These are phyloP conservation scores for Patella caerulea DNA, from an alignment of 2,888 invertebrate genomes.

Conservation along the genomic window DNA sequence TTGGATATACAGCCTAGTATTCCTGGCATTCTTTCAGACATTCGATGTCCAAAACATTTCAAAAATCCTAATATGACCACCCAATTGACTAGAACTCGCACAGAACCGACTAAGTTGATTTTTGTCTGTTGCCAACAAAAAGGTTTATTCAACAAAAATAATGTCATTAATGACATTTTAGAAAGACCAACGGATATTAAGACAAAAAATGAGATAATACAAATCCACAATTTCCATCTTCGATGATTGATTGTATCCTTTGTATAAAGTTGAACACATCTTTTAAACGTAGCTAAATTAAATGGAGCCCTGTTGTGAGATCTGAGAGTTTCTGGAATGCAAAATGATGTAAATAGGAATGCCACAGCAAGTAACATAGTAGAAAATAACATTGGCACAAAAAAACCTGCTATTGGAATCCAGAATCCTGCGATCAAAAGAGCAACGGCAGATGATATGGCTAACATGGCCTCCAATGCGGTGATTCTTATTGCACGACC, in stretches of 20 bases:
- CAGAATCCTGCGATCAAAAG: constrained; percentile 28
- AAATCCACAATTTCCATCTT: constrained; percentile 27
- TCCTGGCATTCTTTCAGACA: constrained; percentile 34
- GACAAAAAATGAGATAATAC: constrained; percentile 30
- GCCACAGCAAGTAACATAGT: constrained; percentile 15
- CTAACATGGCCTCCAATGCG: constrained; percentile 36
- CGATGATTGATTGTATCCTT: constrained; percentile 23
- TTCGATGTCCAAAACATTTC: neutral
- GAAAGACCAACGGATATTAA: constrained; percentile 40
- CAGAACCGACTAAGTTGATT: constrained; percentile 25
- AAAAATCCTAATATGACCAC: constrained; percentile 27
- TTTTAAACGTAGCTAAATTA: constrained; percentile 19
- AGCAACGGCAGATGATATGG: constrained; percentile 21
- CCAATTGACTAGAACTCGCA: constrained; percentile 36
- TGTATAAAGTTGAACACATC: constrained; percentile 35
- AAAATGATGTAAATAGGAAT: constrained; percentile 21
- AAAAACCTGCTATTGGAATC: constrained; percentile 32
- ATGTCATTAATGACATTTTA: constrained; percentile 27
- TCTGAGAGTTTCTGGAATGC: constrained; percentile 34
- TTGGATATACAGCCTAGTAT: constrained; percentile 35
- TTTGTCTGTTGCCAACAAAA: constrained; percentile 42
- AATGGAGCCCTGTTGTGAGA: neutral
- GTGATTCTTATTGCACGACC: constrained; percentile 37
- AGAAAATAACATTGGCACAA: constrained; percentile 27
- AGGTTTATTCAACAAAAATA: constrained; percentile 27